These are phyloP conservation scores for Phoxinus dragarum DNA, from an alignment of 2,797 vertebrate genomes.

Conservation along the genomic window DNA sequence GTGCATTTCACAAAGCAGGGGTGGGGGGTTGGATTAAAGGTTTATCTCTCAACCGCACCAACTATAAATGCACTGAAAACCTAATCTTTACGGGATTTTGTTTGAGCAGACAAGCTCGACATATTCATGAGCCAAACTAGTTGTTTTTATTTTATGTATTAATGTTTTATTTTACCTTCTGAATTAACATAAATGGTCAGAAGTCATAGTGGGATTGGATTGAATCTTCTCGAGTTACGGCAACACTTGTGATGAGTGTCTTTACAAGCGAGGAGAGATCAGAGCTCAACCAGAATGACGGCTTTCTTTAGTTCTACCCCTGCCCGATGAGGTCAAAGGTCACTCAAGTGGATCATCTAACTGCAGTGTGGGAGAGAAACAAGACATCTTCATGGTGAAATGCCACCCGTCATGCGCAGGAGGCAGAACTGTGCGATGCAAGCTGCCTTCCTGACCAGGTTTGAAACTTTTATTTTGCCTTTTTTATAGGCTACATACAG, in stretches of 20 bases:
- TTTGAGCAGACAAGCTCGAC: neutral
- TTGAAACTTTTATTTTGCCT: slow-evolving; percentile 35
- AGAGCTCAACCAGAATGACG: neutral
- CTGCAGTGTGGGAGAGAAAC: neutral
- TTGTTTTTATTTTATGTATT: neutral
- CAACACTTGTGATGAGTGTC: neutral
- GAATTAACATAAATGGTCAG: neutral
- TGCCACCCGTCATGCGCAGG: slow-evolving; percentile 57
- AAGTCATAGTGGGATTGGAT: neutral
- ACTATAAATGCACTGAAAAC: neutral
- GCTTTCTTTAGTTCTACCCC: neutral
- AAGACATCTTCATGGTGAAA: slow-evolving; percentile 22
- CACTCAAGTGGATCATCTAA: neutral
- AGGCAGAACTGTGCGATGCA: slow-evolving; percentile 58
- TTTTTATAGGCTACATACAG: neutral
- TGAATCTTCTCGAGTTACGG: neutral
- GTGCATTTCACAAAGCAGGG: neutral
- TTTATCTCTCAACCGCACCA: neutral
- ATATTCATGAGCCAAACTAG: neutral
- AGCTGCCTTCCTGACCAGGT: slow-evolving; percentile 62
- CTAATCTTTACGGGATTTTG: slow-evolving; percentile 15
- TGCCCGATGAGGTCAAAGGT: neutral
- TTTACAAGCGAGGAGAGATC: neutral
- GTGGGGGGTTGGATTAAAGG: slow-evolving; percentile 13
- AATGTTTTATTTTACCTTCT: neutral